phyloP scores from a whole-genome alignment of 2,113 vertebrate genomes.

The Phrynosoma blainvillii region DNA sequence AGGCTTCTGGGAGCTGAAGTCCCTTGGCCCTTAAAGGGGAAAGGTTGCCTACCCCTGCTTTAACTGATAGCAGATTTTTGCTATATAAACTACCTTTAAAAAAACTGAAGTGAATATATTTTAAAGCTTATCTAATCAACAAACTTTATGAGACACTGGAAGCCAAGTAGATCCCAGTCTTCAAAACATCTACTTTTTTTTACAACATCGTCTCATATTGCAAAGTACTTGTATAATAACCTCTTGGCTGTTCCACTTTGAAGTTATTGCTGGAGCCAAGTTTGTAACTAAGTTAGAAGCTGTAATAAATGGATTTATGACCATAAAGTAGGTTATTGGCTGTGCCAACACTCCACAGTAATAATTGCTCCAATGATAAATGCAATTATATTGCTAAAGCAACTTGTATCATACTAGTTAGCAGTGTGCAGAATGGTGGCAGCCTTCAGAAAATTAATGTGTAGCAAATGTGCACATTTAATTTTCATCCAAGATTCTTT shows the following conservation, averaged over 20 bases:
- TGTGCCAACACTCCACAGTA: constrained; percentile 48
- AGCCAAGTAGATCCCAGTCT: background rate
- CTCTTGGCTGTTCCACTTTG: constrained; percentile 46
- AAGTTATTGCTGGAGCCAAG: constrained; percentile 8
- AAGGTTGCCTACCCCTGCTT: no score
- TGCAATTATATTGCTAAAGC: constrained; percentile 42
- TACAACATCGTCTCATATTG: constrained; percentile 5
- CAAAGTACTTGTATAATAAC: constrained; percentile 31
- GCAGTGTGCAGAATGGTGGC: constrained; percentile 45
- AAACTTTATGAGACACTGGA: constrained; percentile 36
- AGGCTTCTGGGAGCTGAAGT: no score
- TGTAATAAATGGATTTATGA: constrained; percentile 50
- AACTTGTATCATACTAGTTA: constrained; percentile 54
- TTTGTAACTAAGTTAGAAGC: constrained; percentile 28
- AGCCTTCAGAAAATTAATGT: no score
- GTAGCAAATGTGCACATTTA: constrained; percentile 18
- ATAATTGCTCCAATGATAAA: constrained; percentile 61
- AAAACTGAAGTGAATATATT: background rate
- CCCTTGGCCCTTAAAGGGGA: no score
- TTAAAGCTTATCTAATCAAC: background rate
- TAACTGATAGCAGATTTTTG: no score
- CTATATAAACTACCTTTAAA: background rate
- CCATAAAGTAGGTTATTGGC: constrained; percentile 44
- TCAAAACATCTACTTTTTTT: background rate
- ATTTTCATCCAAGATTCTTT: background rate